Base-by-base conservation (phyloP, 2,113 vertebrate species). In the Eurystomus gularis region DNA sequence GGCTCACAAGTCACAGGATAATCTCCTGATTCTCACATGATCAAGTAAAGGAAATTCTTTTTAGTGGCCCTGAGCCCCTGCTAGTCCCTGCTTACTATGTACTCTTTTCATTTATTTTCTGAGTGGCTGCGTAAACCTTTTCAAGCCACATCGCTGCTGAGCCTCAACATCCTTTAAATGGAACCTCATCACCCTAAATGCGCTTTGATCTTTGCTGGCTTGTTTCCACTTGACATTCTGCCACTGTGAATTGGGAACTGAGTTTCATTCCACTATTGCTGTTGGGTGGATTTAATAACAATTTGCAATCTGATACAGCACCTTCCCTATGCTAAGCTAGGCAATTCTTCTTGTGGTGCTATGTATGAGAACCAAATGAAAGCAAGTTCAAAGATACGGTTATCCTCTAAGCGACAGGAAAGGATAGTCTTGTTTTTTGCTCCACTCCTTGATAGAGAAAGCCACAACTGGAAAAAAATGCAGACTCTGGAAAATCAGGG, bases 1-100 rank as follows among this genome's bases (percentile, higher is more conserved):
- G 23, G n/a, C 64, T 93, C 46, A 44, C 37, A 62, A 93, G 88
- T 96, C 93, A 95, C 55, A 93, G 82, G 86, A 91, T 42, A 52
- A 5, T 86, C 91, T 95, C 71, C 20, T 8, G 96, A 94, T 94
- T 91, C 76, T 94, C 95, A 96, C 48, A 87, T 94, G 94, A 87
- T 78, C 37, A 82, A 92, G 83, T 46, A 60, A 82, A 89, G 69
- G 66, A 92, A 94, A 94, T 88, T 24, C 66, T 79, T 93, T 73
- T 90, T 49, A 61, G 62, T 55, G 69, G 54, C 71, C 55, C 37
- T 35, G 51, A 92, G 78, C 39, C 33, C 40, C 55, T 96, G 66
- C 61, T 84, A 28, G 51, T 90, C 51, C 28, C 28, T 49, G 58
- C 11, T 31, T 68, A 62, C 29, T 84, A 3, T 44, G 49, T 75